A percentile compares a stretch with the other conserved stretches of the same genome.
These are phyloP conservation scores for Urocyon cinereoargenteus DNA, from an alignment of 2,797 vertebrate genomes.

Conservation along the genomic window DNA sequence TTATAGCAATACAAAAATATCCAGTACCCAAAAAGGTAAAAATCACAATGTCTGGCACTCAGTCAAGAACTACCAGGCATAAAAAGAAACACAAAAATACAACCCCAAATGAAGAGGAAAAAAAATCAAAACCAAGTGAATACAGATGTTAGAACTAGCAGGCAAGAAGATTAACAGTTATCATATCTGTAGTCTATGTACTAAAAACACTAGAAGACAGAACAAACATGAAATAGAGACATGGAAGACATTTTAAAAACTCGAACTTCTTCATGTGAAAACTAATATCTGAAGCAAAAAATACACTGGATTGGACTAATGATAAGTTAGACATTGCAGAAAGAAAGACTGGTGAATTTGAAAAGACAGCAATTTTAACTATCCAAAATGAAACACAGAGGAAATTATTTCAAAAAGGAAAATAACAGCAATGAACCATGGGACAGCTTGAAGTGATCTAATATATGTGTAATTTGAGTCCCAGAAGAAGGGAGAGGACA, in stretches of 20 bases:
- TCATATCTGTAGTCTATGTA: not conserved
- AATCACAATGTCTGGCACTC: constrained; percentile 42
- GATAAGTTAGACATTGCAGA: not conserved
- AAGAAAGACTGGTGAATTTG: constrained; percentile 7
- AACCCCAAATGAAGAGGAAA: constrained; percentile 27
- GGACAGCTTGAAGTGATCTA: not conserved
- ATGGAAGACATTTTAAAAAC: not conserved
- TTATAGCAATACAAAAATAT: constrained; percentile 66
- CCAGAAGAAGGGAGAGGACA: not conserved
- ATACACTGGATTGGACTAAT: constrained; percentile 29
- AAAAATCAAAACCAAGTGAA: not conserved
- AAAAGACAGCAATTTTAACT: constrained; percentile 23
- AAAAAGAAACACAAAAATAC: constrained; percentile 55
- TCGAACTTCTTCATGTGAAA: constrained; percentile 27
- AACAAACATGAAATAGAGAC: constrained; percentile 20
- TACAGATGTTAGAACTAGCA: constrained; percentile 29
- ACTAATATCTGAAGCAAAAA: constrained; percentile 39
- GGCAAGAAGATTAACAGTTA: constrained; percentile 14
- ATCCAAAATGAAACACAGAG: constrained; percentile 19
- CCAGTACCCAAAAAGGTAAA: constrained; percentile 64
- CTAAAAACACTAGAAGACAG: constrained; percentile 30
- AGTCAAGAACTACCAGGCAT: constrained; percentile 20
- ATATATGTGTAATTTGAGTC: not conserved
- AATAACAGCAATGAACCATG: not conserved
- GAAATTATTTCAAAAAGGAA: not conserved